Evolutionary conservation across 2,797 vertebrate genomes (phyloP), one percentile per base, ranked within the genome.

Genomic region (Mus minutoides): DNA sequence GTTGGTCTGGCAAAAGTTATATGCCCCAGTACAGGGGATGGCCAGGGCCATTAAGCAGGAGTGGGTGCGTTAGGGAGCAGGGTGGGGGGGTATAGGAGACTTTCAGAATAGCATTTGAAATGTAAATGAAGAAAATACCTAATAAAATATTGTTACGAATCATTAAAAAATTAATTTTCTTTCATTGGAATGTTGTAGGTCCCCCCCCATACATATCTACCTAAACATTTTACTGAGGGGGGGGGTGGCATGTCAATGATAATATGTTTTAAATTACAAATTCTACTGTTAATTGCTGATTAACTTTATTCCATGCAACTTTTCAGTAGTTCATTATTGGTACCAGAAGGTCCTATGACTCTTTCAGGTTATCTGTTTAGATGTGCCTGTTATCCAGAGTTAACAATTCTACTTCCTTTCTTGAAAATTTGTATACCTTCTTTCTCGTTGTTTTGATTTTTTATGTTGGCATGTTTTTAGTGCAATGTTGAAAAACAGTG

Each of bases 231-330:
- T n/a, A 69, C 79, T 88, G 60, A 11, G 0, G 21, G 14, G 0
- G 21, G 12, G 37, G 10, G 80, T 19, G 46, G 78, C 67, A 69
- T 79, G 6, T 95, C 86, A 93, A 82, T 97, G 29, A 9, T 34
- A 94, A 71, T 40, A 13, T 77, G 29, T 92, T 96, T 94, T 94
- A 77, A 94, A 92, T 90, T 69, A 76, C 14, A 90, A 76, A 95
- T 92, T 82, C 56, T 10, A 71, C 19, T 71, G 6, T 80, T 82
- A 34, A 62, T 84, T 87, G 26, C 31, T 95, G 6, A 29, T 90
- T 67, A 90, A 82, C 22, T 3, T 95, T 88, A 34, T 75, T 56
- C 58, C 14, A 29, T 86, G 49, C 54, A 82, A 91, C 24, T 43
- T 82, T 95, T 67, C 52, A 90, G 17, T 52, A 73, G 92, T 85